Percentiles rank a stretch among this genome's conserved stretches.
Evolutionary conservation across 1,140 invertebrate species (phyloP).

Genomic region (Lepidotrigona ventralis): DNA sequence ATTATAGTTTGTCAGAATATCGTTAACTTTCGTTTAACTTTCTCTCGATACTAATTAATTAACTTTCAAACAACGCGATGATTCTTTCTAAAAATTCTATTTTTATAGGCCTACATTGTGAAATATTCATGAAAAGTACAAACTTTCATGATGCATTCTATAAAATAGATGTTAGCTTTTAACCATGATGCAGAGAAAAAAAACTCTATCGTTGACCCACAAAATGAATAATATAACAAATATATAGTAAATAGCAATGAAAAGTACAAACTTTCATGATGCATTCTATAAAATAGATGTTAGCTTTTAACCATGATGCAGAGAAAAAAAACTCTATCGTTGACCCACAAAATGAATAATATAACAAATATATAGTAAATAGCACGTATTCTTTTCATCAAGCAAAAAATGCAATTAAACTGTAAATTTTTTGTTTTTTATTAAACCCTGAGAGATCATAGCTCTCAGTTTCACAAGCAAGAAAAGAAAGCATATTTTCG

Average conservation of each 20-base stretch:
- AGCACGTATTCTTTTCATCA: too few relatives aligned
- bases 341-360: constrained; percentile 2
- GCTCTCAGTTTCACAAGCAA: not conserved
- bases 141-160: not conserved
- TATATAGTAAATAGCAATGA: not conserved
- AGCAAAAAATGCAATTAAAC: too few relatives aligned
- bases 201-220: not conserved
- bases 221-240: constrained; percentile 6
- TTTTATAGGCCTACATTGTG: constrained; percentile 32
- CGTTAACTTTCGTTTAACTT: not conserved
- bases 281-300: constrained; percentile 16
- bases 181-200: not conserved
- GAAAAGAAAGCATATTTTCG: not conserved
- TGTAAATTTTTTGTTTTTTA: not conserved
- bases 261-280: constrained; percentile 1
- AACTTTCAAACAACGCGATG: constrained; percentile 5
- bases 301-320: not conserved
- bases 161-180: constrained; percentile 4
- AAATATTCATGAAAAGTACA: constrained; percentile 20
- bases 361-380: not conserved
- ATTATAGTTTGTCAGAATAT: not conserved
- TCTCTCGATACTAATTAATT: not conserved
- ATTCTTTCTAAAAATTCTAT: constrained; percentile 22
- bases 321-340: not conserved
- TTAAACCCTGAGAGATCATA: not conserved